Conservation (phyloP, 1,140 invertebrate species). For the Danaus plexippus region DNA sequence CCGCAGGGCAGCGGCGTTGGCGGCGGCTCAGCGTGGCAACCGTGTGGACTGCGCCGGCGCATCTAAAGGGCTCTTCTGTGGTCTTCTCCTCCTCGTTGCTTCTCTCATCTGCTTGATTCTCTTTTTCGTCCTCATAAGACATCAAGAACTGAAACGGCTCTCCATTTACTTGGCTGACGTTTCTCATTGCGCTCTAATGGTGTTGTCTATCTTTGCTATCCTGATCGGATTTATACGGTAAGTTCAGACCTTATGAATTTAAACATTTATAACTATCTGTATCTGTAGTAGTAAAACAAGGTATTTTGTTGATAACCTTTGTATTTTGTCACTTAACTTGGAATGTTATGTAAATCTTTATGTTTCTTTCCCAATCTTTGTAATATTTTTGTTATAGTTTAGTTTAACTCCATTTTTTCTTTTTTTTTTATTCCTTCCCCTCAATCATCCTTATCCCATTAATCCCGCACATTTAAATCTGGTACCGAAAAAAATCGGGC, state of each 20-base stretch:
- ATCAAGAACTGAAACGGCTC: conserved; percentile 82
- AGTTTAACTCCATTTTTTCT: conserved; percentile 12
- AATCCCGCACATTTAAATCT: neutral
- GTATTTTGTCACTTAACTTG: no score
- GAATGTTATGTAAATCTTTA: neutral
- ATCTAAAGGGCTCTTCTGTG: conserved; percentile 94
- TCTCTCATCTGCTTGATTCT: conserved; percentile 93
- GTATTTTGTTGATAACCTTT: no score
- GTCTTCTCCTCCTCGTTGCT: conserved; percentile 89
- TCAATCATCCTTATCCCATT: conserved; percentile 5
- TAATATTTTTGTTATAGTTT: conserved; percentile 11
- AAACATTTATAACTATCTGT: neutral
- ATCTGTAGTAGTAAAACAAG: no score
- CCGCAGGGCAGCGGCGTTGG: conserved; percentile 84
- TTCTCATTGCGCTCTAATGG: conserved; percentile 90
- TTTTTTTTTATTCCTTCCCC: conserved; percentile 11
- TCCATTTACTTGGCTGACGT: conserved; percentile 93
- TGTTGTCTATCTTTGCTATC: conserved; percentile 89
- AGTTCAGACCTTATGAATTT: conserved; percentile 27
- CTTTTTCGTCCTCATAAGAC: conserved; percentile 93
- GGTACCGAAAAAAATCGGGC: neutral
- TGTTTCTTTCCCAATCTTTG: conserved; percentile 1
- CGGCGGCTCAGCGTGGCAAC: conserved; percentile 82
- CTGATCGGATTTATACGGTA: conserved; percentile 90
- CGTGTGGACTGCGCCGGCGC: conserved; percentile 93